Base-by-base conservation (phyloP, 2,888 invertebrate genomes). In the Nasonovia ribisnigri region DNA sequence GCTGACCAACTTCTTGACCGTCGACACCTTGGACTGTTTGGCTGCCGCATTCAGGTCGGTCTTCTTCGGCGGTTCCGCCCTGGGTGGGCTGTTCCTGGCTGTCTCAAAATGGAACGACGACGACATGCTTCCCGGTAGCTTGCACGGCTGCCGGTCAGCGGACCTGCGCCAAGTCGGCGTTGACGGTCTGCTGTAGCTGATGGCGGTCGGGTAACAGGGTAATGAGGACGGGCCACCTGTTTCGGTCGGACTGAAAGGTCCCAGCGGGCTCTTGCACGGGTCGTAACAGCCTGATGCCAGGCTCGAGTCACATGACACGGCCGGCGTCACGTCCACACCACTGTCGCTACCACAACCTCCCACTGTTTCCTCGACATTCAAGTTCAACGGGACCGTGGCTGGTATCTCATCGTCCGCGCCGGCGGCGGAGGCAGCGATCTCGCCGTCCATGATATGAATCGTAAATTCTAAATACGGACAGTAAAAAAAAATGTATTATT, bases 291-390 rank as follows among this genome's bases (percentile, higher is more conserved):
- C 97, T 94, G 98, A 98, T 46, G 97, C 97, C 94, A 98, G 97
- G 95, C 98, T 98, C 84, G 98, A 98, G 95, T 97, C 97, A 95
- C 97, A 97, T 3, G 94, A 94, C 20, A 92, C 94, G 43, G 94
- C 95, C 24, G 94, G 94, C 13, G 94, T 94, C 6, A 94, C 94
- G 54, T 94, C 95, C 36, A 98, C 97, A 11, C 98, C 98, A 95
- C 98, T 98, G 95, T 98, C 98, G 95, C 97, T 98, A 94, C 98
- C 98, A 94, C 97, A 97, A n/a, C 93, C 97, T 4, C 87, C 54
- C 10, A 51, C 42, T 13, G 93, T n/a, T 20, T 93, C 93, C 13
- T 93, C 90, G 6, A 93, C 93, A 90, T 93, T 93, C 26, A 93
- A 20, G 42, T 86, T 90, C 29, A 90, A 48, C 67, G 48, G 42